A percentile compares a stretch with the other conserved stretches of the same genome.
Evolutionary conservation across 2,113 vertebrate species (phyloP).

Genomic region (Hemicordylus capensis): DNA sequence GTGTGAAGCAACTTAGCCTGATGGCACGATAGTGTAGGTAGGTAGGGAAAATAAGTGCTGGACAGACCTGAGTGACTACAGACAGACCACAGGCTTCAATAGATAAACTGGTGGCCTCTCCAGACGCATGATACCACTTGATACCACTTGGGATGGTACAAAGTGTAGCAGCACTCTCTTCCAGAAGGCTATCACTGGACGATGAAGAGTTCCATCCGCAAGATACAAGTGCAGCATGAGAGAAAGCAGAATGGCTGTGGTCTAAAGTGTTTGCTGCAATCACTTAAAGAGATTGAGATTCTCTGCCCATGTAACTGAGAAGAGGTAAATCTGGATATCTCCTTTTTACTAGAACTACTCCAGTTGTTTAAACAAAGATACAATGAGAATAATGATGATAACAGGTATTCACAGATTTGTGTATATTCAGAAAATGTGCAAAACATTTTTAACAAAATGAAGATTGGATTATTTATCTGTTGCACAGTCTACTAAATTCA

Average conservation of each 20-base stretch:
- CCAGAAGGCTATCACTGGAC: conserved; percentile 44
- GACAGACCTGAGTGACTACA: conserved; percentile 62
- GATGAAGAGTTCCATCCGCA: conserved; percentile 52
- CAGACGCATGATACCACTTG: conserved; percentile 55
- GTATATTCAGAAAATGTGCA: background rate
- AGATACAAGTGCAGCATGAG: conserved; percentile 44
- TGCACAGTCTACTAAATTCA: background rate
- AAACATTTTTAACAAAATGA: background rate
- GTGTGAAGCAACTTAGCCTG: conserved; percentile 60
- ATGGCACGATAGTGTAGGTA: conserved; percentile 28
- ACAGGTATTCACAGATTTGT: background rate
- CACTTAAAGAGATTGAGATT: background rate
- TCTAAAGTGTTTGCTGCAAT: accelerated
- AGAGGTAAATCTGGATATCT: background rate
- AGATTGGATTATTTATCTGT: background rate
- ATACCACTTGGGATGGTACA: conserved; percentile 62
- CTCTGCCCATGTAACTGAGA: background rate
- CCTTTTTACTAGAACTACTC: background rate
- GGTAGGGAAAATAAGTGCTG: conserved; percentile 35
- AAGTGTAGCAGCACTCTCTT: conserved; percentile 65
- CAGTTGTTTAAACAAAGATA: background rate
- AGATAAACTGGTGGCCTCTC: conserved; percentile 64
- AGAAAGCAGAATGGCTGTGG: conserved; percentile 40
- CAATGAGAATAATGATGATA: background rate
- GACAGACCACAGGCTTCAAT: conserved; percentile 61